Evolutionary conservation across 1,140 invertebrate genomes (phyloP), one percentile per base, ranked within the genome.

Genomic region (Lasaia peninsularis): DNA sequence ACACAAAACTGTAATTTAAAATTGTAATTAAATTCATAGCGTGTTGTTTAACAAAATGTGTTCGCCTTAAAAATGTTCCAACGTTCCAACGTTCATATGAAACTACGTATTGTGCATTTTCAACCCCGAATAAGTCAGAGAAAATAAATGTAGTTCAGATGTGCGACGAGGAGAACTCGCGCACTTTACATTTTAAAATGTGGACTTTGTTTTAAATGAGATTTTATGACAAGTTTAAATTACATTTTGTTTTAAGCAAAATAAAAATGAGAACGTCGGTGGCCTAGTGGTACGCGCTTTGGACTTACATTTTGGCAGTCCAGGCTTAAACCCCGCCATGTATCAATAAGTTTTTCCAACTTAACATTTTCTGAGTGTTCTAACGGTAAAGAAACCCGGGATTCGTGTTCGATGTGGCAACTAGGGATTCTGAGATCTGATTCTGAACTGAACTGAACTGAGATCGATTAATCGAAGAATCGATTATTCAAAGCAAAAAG

Each of bases 11-110:
- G 44, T 24, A 12, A 48, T 21, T 48, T 48, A n/a, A 21, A 21
- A 48, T 18, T 24, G 11, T n/a, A 24, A 48, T 48, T 48, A 48
- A 48, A 48, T 48, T 48, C 44, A 48, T 21, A 24, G 10, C 44
- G 44, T 48, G 44, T 48, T n/a, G 44, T 48, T 48, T n/a, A 48
- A 48, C 44, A 48, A 18, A 48, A 48, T 44, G 18, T 20, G n/a
- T 18, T 48, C 11, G 44, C 20, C 5, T 24, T 24, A 48, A 24
- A 48, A 48, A 48, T 48, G 44, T 48, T 48, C n/a, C 20, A 48
- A 5, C 20, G 7, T 48, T 48, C 44, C n/a, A n/a, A n/a, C n/a
- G n/a, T n/a, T 24, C 44, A 48, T 48, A 21, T 18, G 21, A 21
- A n/a, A 48, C 6, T 16, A 44, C 11, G 21, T 20, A 48, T 24